phyloP scores from a whole-genome alignment of 2,113 vertebrate genomes.

The Equus quagga region DNA sequence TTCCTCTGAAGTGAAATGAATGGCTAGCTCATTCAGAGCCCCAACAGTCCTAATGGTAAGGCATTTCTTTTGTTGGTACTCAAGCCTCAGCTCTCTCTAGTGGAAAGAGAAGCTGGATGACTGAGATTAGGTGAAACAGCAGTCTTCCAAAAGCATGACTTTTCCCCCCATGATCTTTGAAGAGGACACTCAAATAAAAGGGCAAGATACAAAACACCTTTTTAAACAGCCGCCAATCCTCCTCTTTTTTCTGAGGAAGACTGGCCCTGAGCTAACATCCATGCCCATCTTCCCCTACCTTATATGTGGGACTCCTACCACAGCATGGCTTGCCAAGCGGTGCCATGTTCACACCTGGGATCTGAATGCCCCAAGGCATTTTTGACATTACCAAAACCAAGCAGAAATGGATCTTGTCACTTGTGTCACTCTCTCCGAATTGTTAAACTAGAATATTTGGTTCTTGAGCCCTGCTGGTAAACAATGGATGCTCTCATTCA shows the following conservation, averaged over 20 bases:
- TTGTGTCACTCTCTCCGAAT: neutral
- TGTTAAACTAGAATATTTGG: conserved; percentile 35
- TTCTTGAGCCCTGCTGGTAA: neutral
- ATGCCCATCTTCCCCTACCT: too few species aligned
- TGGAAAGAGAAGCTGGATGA: neutral
- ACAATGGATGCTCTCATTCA: conserved; percentile 41
- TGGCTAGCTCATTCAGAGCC: neutral
- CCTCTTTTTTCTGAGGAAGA: too few species aligned
- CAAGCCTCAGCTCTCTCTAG: neutral
- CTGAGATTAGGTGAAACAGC: neutral
- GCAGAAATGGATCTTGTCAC: neutral
- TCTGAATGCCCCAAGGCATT: neutral
- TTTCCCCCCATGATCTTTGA: neutral
- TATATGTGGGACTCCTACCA: too few species aligned
- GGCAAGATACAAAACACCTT: neutral
- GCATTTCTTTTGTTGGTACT: neutral
- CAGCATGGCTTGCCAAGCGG: too few species aligned
- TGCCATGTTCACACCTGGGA: too few species aligned
- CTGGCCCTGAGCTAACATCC: too few species aligned
- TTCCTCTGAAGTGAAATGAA: neutral
- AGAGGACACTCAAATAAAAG: neutral
- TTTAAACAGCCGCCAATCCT: neutral
- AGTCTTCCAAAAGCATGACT: neutral
- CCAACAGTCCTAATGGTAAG: neutral
- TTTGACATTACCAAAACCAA: conserved; percentile 13